Evolutionary conservation across 2,888 invertebrate species (phyloP), one percentile per base, ranked within the genome.

Genomic region (Drosophila monieri): DNA sequence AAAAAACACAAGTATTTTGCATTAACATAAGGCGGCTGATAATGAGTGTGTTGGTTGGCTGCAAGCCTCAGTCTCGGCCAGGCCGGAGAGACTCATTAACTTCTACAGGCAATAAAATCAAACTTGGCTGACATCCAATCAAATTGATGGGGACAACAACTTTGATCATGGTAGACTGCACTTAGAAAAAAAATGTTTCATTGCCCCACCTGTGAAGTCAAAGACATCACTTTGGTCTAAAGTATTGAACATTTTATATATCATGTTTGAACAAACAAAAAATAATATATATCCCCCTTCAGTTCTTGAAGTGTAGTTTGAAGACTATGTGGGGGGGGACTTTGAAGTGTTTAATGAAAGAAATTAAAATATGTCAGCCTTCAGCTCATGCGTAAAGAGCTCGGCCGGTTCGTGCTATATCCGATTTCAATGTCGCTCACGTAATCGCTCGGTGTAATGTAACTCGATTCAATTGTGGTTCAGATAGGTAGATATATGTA

Each of bases 401-500:
- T 60, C 46, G 66, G 55, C 25, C 49, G 65, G 37, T 52, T 9
- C 18, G 43, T 47, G 44, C 51, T 58, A 51, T 67, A 75, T 76
- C 49, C 60, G 18, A 61, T 80, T 73, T 72, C 76, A 80, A 83
- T 86, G 80, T 84, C 80, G 72, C 69, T 64, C 84, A 79, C 80
- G 77, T 86, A 79, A 57, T 59, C 61, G 69, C 39, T 51, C 49
- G 43, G 39, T 51, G 69, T 71, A 69, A 59, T 69, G 72, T 51
- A 35, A 35, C 35, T 35, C 35, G 51, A 30, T 32, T 59, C 48
- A 67, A 47, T 49, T 61, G 49, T 30, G 65, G 41, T 65, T 65
- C 43, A 48, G 25, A 18, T 43, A 8, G 41, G 43, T 10, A 15
- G 32, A 21, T 39, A 27, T 12, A 9, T 14, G 6, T 47, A 4